Evolutionary conservation across 2,797 vertebrate species (phyloP).

Genomic region (Xenops minutus): DNA sequence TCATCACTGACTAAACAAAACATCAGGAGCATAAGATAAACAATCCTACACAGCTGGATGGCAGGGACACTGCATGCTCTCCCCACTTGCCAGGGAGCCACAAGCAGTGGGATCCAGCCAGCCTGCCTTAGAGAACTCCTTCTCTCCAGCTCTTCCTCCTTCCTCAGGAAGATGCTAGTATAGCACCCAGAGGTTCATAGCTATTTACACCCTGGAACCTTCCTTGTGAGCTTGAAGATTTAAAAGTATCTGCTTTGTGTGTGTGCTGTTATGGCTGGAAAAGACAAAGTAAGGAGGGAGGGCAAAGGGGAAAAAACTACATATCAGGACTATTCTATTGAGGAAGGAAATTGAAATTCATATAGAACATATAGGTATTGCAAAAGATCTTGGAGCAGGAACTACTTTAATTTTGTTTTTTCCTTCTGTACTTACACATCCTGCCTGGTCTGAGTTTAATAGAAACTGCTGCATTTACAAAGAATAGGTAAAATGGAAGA

Average conservation of each 20-base stretch:
- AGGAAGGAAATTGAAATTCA: not conserved
- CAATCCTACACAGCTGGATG: not conserved
- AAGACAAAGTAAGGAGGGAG: not conserved
- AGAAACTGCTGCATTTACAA: not conserved
- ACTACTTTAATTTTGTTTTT: not conserved
- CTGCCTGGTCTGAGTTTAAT: not conserved
- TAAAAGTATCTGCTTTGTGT: fast-evolving
- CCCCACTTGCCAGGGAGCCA: not conserved
- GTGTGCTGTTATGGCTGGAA: not conserved
- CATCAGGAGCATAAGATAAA: not conserved
- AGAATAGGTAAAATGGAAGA: not conserved
- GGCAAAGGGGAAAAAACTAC: not conserved
- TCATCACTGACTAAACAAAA: constrained; percentile 32
- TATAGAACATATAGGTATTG: not conserved
- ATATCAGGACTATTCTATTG: not conserved
- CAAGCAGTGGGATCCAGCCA: not conserved
- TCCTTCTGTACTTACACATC: not conserved
- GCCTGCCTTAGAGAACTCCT: not conserved
- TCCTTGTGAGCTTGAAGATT: not conserved
- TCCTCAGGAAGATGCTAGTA: not conserved
- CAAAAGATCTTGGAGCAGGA: not conserved
- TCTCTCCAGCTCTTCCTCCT: not conserved
- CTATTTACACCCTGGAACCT: not conserved
- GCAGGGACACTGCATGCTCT: not conserved
- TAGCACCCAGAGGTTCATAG: not conserved